Base-by-base conservation (phyloP, 2,797 vertebrate genomes). In the Gallinago stenura region DNA sequence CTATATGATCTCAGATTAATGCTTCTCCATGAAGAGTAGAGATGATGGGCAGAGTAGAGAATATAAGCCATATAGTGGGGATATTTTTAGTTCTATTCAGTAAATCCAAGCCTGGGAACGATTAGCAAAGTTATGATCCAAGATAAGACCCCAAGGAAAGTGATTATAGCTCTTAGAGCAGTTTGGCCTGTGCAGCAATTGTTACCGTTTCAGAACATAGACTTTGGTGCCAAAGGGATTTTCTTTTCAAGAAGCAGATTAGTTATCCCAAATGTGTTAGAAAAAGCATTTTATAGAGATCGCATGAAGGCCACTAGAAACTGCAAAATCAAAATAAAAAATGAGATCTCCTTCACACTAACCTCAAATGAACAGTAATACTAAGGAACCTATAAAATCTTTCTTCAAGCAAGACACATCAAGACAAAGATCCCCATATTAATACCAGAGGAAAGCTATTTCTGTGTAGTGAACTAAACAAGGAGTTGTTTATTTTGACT, bases 101-200 rank as follows among this genome's bases (percentile, higher is more conserved):
- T 80, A 93, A 91, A 94, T 87, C 43, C 83, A 87, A 87, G 53
- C 20, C 82, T 95, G 84, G 53, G 64, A 91, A 61, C 50, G 57
- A 61, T 70, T 70, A 43, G 20, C 37, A 37, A 84, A 87, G 48
- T 94, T 93, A 91, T 70, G 78, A 85, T 77, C 87, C 84, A 91
- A 87, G 68, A 80, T 80, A 94, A 92, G 56, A 93, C 91, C 82
- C 79, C 19, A 85, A 94, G 79, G 93, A 97, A 91, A 89, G 56
- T 70, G 75, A 89, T 93, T 80, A 95, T 91, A 87, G 73, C 48
- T 85, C 33, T 85, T 87, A 83, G 21, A 6, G 45, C 24, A 70
- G 28, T 73, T 53, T 93, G 45, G 48, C 53, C 68, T 91, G 71
- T 68, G 61, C 45, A 87, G 58, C 4, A 87, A 60, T 73, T 89